Conservation (phyloP, 2,888 invertebrate genomes). For the Drosophila parthenogenetica region DNA sequence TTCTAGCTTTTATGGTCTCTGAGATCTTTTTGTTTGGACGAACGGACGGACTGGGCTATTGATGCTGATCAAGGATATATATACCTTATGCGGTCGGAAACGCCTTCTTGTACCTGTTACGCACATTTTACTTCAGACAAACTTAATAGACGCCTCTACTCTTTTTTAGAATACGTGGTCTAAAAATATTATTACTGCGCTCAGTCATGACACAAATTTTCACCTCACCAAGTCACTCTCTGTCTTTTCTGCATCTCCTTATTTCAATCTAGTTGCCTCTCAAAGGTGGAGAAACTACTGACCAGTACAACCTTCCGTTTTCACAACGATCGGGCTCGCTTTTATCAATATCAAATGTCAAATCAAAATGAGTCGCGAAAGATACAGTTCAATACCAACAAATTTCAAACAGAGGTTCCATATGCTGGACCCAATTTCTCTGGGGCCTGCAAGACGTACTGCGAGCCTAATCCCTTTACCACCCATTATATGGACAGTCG, state of each 20-base stretch:
- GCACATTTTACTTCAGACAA: too few relatives aligned
- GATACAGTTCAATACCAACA: conserved; percentile 31
- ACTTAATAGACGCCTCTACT: too few relatives aligned
- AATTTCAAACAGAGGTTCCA: conserved; percentile 53
- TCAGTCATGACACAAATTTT: too few relatives aligned
- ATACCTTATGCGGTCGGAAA: too few relatives aligned
- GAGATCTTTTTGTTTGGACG: too few relatives aligned
- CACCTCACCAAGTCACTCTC: too few relatives aligned
- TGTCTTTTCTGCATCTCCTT: not conserved
- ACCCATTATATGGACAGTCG: conserved; percentile 52
- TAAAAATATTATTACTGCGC: too few relatives aligned
- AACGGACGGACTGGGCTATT: too few relatives aligned
- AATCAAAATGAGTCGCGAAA: conserved; percentile 1
- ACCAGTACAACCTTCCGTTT: conserved; percentile 69
- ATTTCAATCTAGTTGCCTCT: conserved; percentile 64
- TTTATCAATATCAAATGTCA: not conserved
- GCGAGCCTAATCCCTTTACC: conserved; percentile 6
- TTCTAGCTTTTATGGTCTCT: too few relatives aligned
- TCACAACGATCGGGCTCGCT: conserved; percentile 63
- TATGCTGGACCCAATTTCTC: conserved; percentile 65
- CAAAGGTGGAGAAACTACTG: conserved; percentile 77
- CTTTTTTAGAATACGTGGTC: too few relatives aligned
- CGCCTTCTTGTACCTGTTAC: too few relatives aligned
- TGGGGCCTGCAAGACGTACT: conserved; percentile 36
- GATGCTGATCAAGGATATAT: too few relatives aligned